Evolutionary conservation across 2,888 invertebrate species (phyloP).

Genomic region (Phengaris alcon): DNA sequence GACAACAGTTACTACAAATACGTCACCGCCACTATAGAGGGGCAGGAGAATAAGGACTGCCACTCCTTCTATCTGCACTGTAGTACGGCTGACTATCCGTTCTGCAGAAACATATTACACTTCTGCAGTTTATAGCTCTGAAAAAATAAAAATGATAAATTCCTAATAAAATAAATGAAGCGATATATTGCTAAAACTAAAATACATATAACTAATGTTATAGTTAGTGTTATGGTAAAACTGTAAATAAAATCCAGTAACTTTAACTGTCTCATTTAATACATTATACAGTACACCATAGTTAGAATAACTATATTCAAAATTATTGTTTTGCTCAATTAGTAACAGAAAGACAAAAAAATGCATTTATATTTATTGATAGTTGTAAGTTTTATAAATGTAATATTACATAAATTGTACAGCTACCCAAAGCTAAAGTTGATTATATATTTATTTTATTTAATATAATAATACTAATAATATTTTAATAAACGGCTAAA

Average conservation of each 20-base stretch:
- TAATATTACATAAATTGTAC: conserved; percentile 37
- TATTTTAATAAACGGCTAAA: not conserved
- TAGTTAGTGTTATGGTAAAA: too few relatives aligned
- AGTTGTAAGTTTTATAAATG: conserved; percentile 22
- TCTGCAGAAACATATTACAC: not conserved
- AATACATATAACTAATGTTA: too few relatives aligned
- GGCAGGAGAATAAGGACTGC: conserved; percentile 90
- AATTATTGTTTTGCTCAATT: conserved; percentile 9
- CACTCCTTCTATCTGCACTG: conserved; percentile 83
- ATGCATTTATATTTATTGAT: conserved; percentile 30
- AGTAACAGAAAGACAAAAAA: conserved; percentile 27
- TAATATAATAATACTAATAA: not conserved
- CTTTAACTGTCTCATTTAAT: not conserved
- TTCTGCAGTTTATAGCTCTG: too few relatives aligned
- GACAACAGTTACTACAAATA: not conserved
- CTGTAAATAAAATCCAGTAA: not conserved
- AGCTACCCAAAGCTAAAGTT: conserved; percentile 57
- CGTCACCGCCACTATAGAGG: conserved; percentile 87
- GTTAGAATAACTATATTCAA: not conserved
- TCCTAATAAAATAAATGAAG: too few relatives aligned
- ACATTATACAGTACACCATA: not conserved
- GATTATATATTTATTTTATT: conserved; percentile 33
- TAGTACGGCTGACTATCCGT: conserved; percentile 66
- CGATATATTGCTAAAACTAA: too few relatives aligned
- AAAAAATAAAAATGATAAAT: too few relatives aligned